Conservation (phyloP, 2,113 vertebrate genomes). For the Oncorhynchus mykiss region DNA sequence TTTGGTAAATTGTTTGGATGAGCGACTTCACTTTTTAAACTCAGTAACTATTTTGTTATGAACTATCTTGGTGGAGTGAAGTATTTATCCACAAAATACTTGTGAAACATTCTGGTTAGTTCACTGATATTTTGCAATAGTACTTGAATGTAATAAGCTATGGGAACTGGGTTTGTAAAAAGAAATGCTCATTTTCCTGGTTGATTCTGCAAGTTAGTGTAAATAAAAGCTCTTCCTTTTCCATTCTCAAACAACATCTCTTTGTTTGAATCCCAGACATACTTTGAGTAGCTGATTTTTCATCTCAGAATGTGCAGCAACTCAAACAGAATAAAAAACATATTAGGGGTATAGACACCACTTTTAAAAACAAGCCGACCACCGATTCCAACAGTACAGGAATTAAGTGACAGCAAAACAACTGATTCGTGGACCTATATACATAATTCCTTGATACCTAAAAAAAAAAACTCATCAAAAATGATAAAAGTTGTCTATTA, state of each 20-base stretch:
- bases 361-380: background rate
- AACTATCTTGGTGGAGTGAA: background rate
- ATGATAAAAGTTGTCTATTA: no score
- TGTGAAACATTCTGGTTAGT: background rate
- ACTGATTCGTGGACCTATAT: no score
- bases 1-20: background rate
- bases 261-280: background rate
- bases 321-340: background rate
- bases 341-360: background rate
- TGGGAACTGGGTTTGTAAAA: no score
- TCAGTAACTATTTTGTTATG: background rate
- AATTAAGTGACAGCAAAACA: background rate
- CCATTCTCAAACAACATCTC: background rate
- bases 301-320: background rate
- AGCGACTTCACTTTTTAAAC: background rate
- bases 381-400: background rate
- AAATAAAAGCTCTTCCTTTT: constrained; percentile 10
- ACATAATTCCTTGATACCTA: no score
- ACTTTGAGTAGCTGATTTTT: background rate
- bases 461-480: no score
- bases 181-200: background rate
- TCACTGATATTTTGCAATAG: background rate
- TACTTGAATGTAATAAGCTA: background rate
- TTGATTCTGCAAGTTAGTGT: background rate
- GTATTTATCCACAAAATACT: background rate